phyloP scores from a whole-genome alignment of 2,888 invertebrate genomes.

The Caenorhabditis sp. region DNA sequence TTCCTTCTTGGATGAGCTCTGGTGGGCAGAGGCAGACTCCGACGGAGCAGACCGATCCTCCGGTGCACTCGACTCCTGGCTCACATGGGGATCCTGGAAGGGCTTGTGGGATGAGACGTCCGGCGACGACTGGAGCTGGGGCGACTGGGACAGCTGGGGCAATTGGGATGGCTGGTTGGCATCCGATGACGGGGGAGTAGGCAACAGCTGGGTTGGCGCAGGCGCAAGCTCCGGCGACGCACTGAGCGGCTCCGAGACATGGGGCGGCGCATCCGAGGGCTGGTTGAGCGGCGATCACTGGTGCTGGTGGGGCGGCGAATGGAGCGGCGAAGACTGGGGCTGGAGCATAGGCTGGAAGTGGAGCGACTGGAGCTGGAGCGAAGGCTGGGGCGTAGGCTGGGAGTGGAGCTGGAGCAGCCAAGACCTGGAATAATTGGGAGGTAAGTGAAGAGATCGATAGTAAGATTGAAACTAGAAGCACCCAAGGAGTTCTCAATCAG shows the following conservation, averaged over 20 bases:
- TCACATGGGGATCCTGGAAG: slow-evolving; percentile 80
- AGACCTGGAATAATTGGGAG: slow-evolving; percentile 8
- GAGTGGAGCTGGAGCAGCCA: slow-evolving; percentile 60
- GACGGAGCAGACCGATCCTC: slow-evolving; percentile 82
- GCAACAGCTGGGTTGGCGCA: slow-evolving; percentile 77
- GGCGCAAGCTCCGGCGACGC: slow-evolving; percentile 77
- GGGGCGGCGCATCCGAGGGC: slow-evolving; percentile 68
- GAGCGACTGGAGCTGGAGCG: slow-evolving; percentile 50
- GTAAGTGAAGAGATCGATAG: too few relatives aligned
- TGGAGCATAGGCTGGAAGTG: slow-evolving; percentile 66
- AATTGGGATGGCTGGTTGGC: slow-evolving; percentile 63
- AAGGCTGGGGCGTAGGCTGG: slow-evolving; percentile 58
- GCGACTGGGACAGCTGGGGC: slow-evolving; percentile 67
- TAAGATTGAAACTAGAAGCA: too few relatives aligned
- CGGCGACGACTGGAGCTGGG: slow-evolving; percentile 79
- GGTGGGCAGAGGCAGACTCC: slow-evolving; percentile 83
- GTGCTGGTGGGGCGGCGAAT: slow-evolving; percentile 50
- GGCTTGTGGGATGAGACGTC: slow-evolving; percentile 81
- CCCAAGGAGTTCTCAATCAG: too few relatives aligned
- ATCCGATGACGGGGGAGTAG: slow-evolving; percentile 72
- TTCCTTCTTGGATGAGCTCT: slow-evolving; percentile 82
- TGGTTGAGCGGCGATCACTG: slow-evolving; percentile 69
- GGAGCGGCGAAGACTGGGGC: slow-evolving; percentile 68
- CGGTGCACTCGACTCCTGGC: slow-evolving; percentile 83
- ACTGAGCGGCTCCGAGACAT: slow-evolving; percentile 73